Evolutionary conservation across 2,113 vertebrate genomes (phyloP).

Genomic region (Mastomys natalensis): DNA sequence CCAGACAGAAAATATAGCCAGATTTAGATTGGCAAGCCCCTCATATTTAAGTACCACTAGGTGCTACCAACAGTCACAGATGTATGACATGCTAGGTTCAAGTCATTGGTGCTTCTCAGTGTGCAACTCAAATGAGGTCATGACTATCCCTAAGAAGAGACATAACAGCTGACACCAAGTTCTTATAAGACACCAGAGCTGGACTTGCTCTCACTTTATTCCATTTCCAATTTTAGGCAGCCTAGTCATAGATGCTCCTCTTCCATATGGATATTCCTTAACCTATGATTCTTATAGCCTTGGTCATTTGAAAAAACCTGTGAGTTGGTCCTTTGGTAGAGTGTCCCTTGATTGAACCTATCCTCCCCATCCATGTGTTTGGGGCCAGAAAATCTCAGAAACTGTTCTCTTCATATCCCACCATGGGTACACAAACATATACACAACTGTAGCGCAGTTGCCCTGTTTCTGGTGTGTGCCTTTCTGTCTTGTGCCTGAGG

Average conservation of each 20-base stretch:
- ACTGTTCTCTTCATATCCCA: not conserved
- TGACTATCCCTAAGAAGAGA: not conserved
- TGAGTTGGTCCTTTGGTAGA: not conserved
- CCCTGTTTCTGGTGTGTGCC: not conserved
- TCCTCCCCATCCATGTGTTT: not conserved
- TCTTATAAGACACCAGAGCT: not conserved
- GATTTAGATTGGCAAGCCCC: not conserved
- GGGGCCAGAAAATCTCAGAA: not conserved
- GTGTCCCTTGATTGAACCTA: not conserved
- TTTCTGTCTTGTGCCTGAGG: not conserved
- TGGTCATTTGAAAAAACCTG: not conserved
- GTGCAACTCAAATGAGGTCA: not conserved
- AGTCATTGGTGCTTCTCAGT: not conserved
- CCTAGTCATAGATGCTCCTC: not conserved
- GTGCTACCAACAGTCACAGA: not conserved
- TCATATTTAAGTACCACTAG: not conserved
- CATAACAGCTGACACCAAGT: not conserved
- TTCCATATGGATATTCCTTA: not conserved
- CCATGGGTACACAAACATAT: not conserved
- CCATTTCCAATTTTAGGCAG: not conserved
- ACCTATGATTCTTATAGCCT: not conserved
- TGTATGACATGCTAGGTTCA: not conserved
- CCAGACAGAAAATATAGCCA: not conserved
- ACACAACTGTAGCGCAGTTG: not conserved
- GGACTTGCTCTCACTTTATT: not conserved